A percentile compares a stretch with the other conserved stretches of the same genome.
Conservation (phyloP, 2,797 vertebrate species). For the Phoxinus dragarum region DNA sequence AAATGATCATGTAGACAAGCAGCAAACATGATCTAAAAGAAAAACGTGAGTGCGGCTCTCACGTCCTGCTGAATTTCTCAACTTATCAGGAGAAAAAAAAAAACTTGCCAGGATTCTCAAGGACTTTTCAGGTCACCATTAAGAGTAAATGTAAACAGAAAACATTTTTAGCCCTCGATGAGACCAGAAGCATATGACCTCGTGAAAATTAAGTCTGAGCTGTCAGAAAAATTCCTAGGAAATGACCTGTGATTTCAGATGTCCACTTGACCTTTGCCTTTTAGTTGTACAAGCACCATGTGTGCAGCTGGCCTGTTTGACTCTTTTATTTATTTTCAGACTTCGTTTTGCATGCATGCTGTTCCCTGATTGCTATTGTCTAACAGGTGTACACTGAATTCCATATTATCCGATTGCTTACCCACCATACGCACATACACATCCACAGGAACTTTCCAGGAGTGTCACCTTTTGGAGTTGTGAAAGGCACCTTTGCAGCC, state of each 20-base stretch:
- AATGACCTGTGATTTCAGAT: slow-evolving; percentile 53
- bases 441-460: slow-evolving; percentile 53
- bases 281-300: slow-evolving; percentile 41
- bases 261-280: slow-evolving; percentile 56
- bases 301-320: slow-evolving; percentile 61
- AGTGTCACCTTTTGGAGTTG: slow-evolving; percentile 60
- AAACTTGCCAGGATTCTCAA: slow-evolving; percentile 1
- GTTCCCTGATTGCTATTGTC: slow-evolving; percentile 31
- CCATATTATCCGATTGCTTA: slow-evolving; percentile 33
- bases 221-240: slow-evolving; percentile 49
- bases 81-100: slow-evolving; percentile 11
- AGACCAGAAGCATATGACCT: slow-evolving; percentile 29
- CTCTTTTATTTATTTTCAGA: slow-evolving; percentile 47
- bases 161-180: slow-evolving; percentile 24
- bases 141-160: slow-evolving; percentile 47
- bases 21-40: neutral
- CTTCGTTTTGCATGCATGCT: slow-evolving; percentile 46
- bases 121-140: slow-evolving; percentile 45
- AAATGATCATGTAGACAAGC: slow-evolving; percentile 31
- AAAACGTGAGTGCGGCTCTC: neutral
- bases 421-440: neutral
- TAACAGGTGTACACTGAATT: slow-evolving; percentile 47
- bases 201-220: slow-evolving; percentile 41
- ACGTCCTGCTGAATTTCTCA: neutral
- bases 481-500: slow-evolving; percentile 62